Base-by-base conservation (phyloP, 1,140 invertebrate genomes). In the Hyles vespertilio region DNA sequence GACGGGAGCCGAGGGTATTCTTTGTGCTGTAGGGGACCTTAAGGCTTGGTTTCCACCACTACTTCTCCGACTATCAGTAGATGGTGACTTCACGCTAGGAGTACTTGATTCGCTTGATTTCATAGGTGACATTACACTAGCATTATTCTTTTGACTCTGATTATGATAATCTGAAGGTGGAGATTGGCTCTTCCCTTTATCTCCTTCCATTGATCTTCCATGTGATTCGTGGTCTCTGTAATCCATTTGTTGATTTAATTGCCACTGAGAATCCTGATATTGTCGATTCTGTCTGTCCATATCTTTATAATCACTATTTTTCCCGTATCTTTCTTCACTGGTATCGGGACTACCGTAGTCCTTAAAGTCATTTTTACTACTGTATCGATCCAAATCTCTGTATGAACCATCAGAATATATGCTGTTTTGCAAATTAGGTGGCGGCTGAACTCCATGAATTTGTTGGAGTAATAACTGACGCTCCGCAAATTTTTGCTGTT, bases 1-100 rank as follows among this genome's bases (percentile, higher is more conserved):
- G 1, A 98, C 96, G 3, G 95, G 94, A 2, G 96, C 94, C 33
- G 95, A 92, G 1, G 93, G 89, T 22, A 94, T 93, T 58, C 95
- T 91, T 82, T 95, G 95, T 0, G 94, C 94, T n/a, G 93, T 91
- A 1, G 95, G 94, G 8, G 94, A 95, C 55, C 94, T 91, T 49
- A 95, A 72, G 43, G 91, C 90, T 56, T 92, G 91, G 5, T 90
- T 91, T 6, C 91, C 92, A 32, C 87, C 79, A 68, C 92, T 93
- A 66, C 92, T 91, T 70, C 92, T 90, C 3, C 92, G 87, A 56
- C 92, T 91, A 32, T 93, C 90, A 2, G 91, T 91, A 34, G 92
- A 90, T 44, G 90, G 89, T 40, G 84, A 90, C 79, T 90, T 90
- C 66, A 82, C 84, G 70, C 76, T 87, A 45, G 85, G 87, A 56